Percentiles rank a stretch among this genome's conserved stretches.
phyloP scores from a whole-genome alignment of 2,888 invertebrate genomes.

The Gastrophysa polygoni region DNA sequence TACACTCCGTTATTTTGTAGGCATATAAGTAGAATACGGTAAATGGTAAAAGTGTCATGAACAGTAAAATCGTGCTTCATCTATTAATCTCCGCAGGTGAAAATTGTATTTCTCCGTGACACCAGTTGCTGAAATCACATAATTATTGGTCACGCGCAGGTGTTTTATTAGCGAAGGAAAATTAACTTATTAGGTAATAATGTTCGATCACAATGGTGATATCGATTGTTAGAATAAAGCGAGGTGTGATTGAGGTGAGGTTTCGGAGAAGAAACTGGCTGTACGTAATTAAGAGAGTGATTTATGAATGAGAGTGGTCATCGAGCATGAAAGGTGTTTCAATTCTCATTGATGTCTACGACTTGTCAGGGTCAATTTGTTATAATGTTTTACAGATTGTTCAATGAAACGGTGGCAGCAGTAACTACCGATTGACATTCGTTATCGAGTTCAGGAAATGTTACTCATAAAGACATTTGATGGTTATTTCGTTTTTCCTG shows the following conservation, averaged over 20 bases:
- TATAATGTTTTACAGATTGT: neutral
- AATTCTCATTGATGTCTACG: neutral
- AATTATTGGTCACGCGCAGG: slow-evolving; percentile 38
- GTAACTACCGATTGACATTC: too few relatives aligned
- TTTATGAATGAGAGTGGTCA: neutral
- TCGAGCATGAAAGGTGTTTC: neutral
- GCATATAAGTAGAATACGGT: slow-evolving; percentile 13
- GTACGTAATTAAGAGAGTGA: neutral
- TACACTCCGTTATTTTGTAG: neutral
- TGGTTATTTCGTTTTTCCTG: too few relatives aligned
- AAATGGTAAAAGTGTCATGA: slow-evolving; percentile 29
- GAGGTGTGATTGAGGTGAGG: neutral
- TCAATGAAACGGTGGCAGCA: too few relatives aligned
- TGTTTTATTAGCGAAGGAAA: slow-evolving; percentile 32
- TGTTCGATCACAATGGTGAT: slow-evolving; percentile 5
- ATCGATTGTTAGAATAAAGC: neutral
- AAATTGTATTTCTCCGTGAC: slow-evolving; percentile 36
- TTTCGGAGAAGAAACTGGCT: neutral
- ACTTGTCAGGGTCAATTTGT: neutral
- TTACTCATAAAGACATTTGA: too few relatives aligned
- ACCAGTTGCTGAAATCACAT: slow-evolving; percentile 34
- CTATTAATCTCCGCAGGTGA: slow-evolving; percentile 33
- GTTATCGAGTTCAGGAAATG: too few relatives aligned
- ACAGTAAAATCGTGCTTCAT: slow-evolving; percentile 28
- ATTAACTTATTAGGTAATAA: slow-evolving; percentile 27